phyloP scores from a whole-genome alignment of 2,113 vertebrate species.

The Mus pahari region DNA sequence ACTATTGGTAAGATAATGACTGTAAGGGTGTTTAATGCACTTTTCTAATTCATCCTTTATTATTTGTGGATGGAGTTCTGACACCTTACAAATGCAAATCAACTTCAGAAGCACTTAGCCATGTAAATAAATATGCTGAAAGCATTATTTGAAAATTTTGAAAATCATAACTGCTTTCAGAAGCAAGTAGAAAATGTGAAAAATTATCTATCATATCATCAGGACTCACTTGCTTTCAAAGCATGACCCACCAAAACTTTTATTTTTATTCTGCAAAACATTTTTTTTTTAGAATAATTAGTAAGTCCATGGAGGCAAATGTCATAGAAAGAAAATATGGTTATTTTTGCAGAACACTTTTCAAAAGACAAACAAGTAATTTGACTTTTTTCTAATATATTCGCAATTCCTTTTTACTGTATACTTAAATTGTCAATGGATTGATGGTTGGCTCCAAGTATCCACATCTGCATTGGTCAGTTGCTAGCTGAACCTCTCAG shows the following conservation, averaged over 20 bases:
- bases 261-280: slow-evolving; percentile 52
- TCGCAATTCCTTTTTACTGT: not conserved
- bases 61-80: slow-evolving; percentile 58
- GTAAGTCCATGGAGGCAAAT: not conserved
- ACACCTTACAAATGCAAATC: slow-evolving; percentile 71
- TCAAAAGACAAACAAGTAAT: not conserved
- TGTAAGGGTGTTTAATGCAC: slow-evolving; percentile 30
- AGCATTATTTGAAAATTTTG: slow-evolving; percentile 64
- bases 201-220: slow-evolving; percentile 46
- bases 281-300: not conserved
- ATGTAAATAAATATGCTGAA: slow-evolving; percentile 71
- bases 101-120: slow-evolving; percentile 69
- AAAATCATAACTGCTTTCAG: slow-evolving; percentile 66
- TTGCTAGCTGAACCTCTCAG: too few relatives aligned
- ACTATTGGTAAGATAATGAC: slow-evolving; percentile 61
- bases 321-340: not conserved
- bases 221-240: slow-evolving; percentile 30
- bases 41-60: slow-evolving; percentile 66
- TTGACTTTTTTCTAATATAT: not conserved
- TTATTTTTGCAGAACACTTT: not conserved
- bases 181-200: slow-evolving; percentile 48
- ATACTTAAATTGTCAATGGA: not conserved
- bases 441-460: too few relatives aligned
- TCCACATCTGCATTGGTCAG: too few relatives aligned
- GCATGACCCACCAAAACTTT: slow-evolving; percentile 40